Conservation (phyloP, 2,888 invertebrate species). For the Tetheella fluctuosa region DNA sequence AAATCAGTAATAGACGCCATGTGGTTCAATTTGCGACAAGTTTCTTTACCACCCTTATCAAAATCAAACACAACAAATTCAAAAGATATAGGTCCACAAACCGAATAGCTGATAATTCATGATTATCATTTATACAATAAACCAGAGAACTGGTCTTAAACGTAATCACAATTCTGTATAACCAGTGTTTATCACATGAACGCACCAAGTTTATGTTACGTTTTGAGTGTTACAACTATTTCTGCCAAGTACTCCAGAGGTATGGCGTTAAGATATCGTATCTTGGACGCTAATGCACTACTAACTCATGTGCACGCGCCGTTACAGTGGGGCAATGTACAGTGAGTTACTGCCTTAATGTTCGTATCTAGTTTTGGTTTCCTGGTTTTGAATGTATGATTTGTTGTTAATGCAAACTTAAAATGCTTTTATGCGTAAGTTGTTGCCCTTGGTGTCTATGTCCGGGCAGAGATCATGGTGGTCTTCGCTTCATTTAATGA, state of each 20-base stretch:
- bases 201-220: constrained; percentile 54
- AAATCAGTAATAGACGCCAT: constrained; percentile 8
- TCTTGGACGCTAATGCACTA: constrained; percentile 75
- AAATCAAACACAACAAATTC: constrained; percentile 39
- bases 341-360: constrained; percentile 55
- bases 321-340: constrained; percentile 59
- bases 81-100: constrained; percentile 39
- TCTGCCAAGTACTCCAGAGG: constrained; percentile 52
- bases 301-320: constrained; percentile 78
- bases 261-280: constrained; percentile 77
- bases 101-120: constrained; percentile 63
- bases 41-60: constrained; percentile 26
- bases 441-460: constrained; percentile 1
- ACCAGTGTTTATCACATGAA: constrained; percentile 57
- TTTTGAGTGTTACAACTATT: constrained; percentile 65
- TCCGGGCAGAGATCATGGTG: background rate
- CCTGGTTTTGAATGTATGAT: constrained; percentile 18
- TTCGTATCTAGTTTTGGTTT: constrained; percentile 39
- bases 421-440: constrained; percentile 11
- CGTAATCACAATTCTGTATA: constrained; percentile 38
- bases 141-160: constrained; percentile 53
- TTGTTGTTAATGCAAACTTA: constrained; percentile 10
- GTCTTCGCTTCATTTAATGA: background rate
- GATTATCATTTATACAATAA: constrained; percentile 54
- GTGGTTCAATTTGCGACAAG: constrained; percentile 7